Base-by-base conservation (phyloP, 2,113 vertebrate genomes). In the Pollimyrus isidori region DNA sequence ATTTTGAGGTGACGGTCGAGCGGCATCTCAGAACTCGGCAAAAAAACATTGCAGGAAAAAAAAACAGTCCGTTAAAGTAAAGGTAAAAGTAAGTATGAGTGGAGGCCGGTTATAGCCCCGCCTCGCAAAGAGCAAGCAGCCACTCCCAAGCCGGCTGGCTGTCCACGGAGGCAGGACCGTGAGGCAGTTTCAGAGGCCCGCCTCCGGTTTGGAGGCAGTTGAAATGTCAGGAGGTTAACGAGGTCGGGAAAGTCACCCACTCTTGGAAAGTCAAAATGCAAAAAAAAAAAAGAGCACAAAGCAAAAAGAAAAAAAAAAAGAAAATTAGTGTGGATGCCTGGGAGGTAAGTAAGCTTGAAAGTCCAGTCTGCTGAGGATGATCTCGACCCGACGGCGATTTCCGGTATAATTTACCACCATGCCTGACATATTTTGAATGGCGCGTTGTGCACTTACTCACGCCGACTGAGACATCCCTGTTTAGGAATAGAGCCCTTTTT, bases 181-280 rank as follows among this genome's bases (percentile, higher is more conserved):
- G 30, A 76, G 69, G 69, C 39, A 76, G 69, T 39, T 56, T 56
- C 92, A 76, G 94, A 93, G 94, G 94, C 92, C 93, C 0, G 94
- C 94, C 94, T 95, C 95, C 93, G 93, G 95, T 91, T 94, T 94
- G 42, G 26, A 94, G n/a, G 9, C n/a, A 65, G 93, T 95, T 95
- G 95, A 96, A 94, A 94, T 93, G 91, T 92, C 45, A 46, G 21
- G 39, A 17, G 89, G 93, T 91, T 88, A 56, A 84, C 89, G 91
- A 95, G 93, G 92, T 95, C 95, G 97, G 96, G 94, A 95, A 96
- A 95, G 95, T 95, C 95, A 94, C 92, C 94, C 94, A 94, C 94
- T 95, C 95, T 92, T 94, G 95, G 95, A 95, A 89, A 94, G 95
- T 95, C 95, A 93, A 93, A 93, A 93, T 69, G 92, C 94, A 92